Evolutionary conservation across 1,140 invertebrate species (phyloP).

Genomic region (Drosophila ironensis): DNA sequence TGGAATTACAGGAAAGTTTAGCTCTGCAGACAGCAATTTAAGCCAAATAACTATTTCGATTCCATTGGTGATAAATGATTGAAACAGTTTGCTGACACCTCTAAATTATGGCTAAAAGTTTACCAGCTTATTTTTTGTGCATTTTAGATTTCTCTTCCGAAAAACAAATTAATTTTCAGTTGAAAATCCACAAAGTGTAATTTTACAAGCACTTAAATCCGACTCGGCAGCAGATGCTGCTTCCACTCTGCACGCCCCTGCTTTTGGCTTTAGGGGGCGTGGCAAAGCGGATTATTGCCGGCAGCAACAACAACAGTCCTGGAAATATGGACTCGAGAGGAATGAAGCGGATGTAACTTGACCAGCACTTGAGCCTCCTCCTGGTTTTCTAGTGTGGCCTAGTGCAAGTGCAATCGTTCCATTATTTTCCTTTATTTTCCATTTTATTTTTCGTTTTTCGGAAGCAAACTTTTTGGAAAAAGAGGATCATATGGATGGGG

Average conservation of each 20-base stretch:
- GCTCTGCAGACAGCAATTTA: too few relatives aligned
- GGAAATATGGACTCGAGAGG: neutral
- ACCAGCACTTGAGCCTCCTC: conserved; percentile 48
- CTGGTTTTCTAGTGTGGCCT: conserved; percentile 14
- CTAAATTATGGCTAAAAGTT: neutral
- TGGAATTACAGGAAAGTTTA: too few relatives aligned
- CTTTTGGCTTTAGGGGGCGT: conserved; percentile 24
- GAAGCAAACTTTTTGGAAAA: conserved; percentile 17
- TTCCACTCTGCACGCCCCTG: neutral
- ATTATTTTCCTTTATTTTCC: conserved; percentile 17
- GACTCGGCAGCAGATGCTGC: conserved; percentile 13
- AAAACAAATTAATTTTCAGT: conserved; percentile 63
- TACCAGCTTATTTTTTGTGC: neutral
- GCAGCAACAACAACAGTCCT: conserved; percentile 27
- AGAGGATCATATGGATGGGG: conserved; percentile 2
- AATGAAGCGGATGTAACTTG: conserved; percentile 29
- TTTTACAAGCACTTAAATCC: conserved; percentile 72
- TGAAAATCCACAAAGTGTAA: conserved; percentile 70
- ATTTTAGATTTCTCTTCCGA: conserved; percentile 15
- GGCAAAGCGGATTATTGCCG: conserved; percentile 67
- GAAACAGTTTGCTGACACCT: neutral
- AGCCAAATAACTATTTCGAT: neutral
- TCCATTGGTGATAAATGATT: neutral
- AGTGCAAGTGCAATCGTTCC: conserved; percentile 49
- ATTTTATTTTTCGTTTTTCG: neutral